Evolutionary conservation across 1,140 invertebrate species (phyloP).

Genomic region (Hesperophylax magnus): DNA sequence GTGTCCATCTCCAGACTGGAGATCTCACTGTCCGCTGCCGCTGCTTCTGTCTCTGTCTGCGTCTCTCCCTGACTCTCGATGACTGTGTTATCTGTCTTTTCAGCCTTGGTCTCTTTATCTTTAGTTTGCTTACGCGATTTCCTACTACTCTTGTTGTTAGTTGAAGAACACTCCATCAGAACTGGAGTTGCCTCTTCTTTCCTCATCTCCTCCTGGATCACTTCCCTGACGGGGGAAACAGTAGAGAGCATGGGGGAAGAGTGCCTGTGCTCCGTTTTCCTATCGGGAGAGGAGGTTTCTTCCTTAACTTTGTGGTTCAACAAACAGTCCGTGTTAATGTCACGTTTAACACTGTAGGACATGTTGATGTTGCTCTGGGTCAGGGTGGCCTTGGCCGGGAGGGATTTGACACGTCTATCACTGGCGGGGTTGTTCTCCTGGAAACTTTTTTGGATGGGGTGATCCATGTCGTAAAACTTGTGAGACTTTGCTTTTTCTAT

Average conservation of each 20-base stretch:
- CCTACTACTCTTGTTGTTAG: conserved; percentile 38
- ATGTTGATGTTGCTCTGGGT: conserved; percentile 1
- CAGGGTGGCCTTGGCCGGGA: conserved; percentile 30
- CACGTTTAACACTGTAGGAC: conserved; percentile 32
- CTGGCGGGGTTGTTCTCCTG: conserved; percentile 50
- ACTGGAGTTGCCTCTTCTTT: not conserved
- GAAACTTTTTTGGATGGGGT: conserved; percentile 41
- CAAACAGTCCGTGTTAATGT: conserved; percentile 32
- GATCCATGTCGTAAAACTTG: conserved; percentile 49
- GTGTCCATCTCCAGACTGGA: not conserved
- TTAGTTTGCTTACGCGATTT: conserved; percentile 33
- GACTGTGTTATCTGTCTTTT: not conserved
- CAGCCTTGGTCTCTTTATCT: conserved; percentile 34
- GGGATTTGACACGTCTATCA: conserved; percentile 38
- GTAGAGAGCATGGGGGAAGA: conserved; percentile 25
- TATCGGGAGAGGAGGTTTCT: conserved; percentile 21
- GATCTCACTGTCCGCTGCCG: not conserved
- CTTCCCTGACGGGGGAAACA: conserved; percentile 43
- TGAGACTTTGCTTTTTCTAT: conserved; percentile 69
- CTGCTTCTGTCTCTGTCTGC: too few species aligned
- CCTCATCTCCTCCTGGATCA: conserved; percentile 45
- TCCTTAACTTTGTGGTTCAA: conserved; percentile 48
- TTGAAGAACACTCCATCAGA: not conserved
- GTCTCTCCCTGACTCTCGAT: too few species aligned
- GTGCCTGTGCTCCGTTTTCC: not conserved